Conservation (phyloP, 2,113 vertebrate species). For the Nyctibius bracteatus region DNA sequence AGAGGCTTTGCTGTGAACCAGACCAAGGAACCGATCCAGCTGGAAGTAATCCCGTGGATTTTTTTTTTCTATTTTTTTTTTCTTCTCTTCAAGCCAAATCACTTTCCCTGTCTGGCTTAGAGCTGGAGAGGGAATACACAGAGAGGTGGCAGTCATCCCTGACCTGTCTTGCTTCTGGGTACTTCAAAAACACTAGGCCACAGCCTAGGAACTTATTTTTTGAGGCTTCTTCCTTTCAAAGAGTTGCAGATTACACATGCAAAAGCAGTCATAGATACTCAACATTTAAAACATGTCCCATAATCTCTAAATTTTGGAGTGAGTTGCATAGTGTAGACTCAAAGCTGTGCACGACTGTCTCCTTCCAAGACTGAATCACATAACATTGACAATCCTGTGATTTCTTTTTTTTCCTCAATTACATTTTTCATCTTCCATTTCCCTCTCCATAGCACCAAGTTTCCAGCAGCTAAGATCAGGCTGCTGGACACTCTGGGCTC, state of each 20-base stretch:
- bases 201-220: not conserved
- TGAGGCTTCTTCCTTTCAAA: not conserved
- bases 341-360: not conserved
- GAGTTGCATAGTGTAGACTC: not conserved
- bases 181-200: not conserved
- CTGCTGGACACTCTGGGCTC: not conserved
- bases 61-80: not conserved
- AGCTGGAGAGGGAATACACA: accelerated
- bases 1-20: constrained; percentile 7
- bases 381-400: not conserved
- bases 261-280: not conserved
- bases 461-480: not conserved
- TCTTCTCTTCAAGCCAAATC: not conserved
- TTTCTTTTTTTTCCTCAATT: not conserved
- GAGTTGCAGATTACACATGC: not conserved
- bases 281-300: not conserved
- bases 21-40: not conserved
- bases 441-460: not conserved
- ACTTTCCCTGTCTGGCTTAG: not conserved
- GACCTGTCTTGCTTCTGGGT: not conserved
- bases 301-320: not conserved
- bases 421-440: not conserved
- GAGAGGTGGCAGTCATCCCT: not conserved
- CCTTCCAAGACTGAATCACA: not conserved
- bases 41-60: not conserved